These are phyloP conservation scores for Catagonus wagneri DNA, from an alignment of 2,113 vertebrate species.

Conservation along the genomic window DNA sequence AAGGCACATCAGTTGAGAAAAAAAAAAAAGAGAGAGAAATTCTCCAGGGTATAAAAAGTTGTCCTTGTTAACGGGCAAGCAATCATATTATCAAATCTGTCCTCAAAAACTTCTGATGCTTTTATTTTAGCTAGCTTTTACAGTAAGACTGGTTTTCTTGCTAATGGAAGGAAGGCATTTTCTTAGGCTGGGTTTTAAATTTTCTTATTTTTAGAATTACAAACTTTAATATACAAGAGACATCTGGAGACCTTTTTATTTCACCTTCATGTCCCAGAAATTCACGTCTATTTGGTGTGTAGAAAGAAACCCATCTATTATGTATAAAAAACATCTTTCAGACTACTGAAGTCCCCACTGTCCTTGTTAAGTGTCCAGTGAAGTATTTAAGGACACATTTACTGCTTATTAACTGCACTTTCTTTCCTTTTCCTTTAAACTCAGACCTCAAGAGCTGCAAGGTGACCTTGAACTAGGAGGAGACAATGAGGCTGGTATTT, in stretches of 20 bases:
- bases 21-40: slow-evolving; percentile 46
- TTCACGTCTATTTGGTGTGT: background rate
- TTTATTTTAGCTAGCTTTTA: slow-evolving; percentile 6
- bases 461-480: background rate
- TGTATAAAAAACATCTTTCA: background rate
- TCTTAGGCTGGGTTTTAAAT: slow-evolving; percentile 46
- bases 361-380: background rate
- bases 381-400: background rate
- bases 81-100: background rate
- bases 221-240: background rate
- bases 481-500: background rate
- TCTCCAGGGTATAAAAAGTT: slow-evolving; percentile 32
- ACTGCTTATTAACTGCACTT: slow-evolving; percentile 12
- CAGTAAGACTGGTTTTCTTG: background rate
- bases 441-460: background rate
- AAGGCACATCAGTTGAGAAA: slow-evolving; percentile 44
- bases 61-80: background rate
- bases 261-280: background rate
- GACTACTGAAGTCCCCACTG: background rate
- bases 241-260: slow-evolving; percentile 42
- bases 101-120: background rate
- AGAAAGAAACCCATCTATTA: background rate
- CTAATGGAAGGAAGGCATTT: background rate
- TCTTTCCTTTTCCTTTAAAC: background rate
- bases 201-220: slow-evolving; percentile 43